Evolutionary conservation across 2,797 vertebrate species (phyloP).

Genomic region (Tokudaia muenninki): DNA sequence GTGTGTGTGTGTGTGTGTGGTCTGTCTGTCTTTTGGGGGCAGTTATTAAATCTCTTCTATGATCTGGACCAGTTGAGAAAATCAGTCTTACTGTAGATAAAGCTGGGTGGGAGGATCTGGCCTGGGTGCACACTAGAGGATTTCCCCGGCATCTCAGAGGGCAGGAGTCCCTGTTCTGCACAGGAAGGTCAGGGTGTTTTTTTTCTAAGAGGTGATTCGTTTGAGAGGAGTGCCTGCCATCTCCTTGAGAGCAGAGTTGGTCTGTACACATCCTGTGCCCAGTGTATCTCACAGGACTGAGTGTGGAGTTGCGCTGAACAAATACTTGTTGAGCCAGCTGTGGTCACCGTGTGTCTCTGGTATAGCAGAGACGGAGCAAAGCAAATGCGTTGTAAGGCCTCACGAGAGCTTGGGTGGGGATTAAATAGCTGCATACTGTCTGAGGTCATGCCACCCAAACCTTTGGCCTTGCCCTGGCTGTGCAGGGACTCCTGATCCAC

Average conservation of each 20-base stretch:
- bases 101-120: not conserved
- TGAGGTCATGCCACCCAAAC: not conserved
- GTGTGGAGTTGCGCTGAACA: not conserved
- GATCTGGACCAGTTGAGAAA: not conserved
- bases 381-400: not conserved
- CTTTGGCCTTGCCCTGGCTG: rapidly evolving
- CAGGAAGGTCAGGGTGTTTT: not conserved
- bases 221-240: too few relatives aligned
- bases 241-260: not conserved
- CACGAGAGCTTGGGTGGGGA: not conserved
- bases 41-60: not conserved
- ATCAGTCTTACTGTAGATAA: not conserved
- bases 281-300: rapidly evolving
- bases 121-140: too few relatives aligned
- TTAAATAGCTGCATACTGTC: not conserved
- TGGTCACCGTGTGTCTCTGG: not conserved
- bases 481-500: not conserved
- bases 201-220: not conserved
- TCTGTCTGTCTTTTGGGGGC: not conserved
- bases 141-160: too few relatives aligned
- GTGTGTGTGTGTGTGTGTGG: not conserved
- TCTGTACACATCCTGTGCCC: not conserved
- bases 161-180: not conserved
- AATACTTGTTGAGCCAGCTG: not conserved
- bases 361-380: not conserved